phyloP scores from a whole-genome alignment of 64 coral and sea anemone species.

The Hydrozoanthus tunicans region DNA sequence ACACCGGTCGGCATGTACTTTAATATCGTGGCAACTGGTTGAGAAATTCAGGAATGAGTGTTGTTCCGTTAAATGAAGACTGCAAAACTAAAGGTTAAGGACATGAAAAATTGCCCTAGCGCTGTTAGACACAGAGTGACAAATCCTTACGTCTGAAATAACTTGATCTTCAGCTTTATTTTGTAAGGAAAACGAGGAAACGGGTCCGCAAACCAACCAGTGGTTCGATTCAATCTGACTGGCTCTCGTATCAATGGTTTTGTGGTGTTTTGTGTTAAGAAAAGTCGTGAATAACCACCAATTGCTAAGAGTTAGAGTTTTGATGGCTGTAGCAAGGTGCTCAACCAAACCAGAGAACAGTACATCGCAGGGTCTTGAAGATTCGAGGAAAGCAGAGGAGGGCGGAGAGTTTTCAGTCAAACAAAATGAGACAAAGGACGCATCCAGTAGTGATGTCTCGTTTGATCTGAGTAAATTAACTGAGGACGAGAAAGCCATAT shows the following conservation, averaged over 20 bases:
- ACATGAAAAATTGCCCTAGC: no score
- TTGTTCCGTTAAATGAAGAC: no score
- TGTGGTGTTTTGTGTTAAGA: background rate
- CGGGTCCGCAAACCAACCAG: background rate
- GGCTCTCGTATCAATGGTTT: background rate
- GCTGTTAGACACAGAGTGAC: no score
- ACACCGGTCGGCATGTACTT: no score
- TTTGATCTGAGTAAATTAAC: conserved; percentile 8
- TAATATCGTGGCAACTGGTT: no score
- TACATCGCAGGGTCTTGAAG: background rate
- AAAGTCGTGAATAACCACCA: background rate
- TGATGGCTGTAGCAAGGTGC: conserved; percentile 21
- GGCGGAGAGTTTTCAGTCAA: background rate
- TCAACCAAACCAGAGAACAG: background rate
- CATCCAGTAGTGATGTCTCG: background rate
- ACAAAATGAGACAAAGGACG: background rate
- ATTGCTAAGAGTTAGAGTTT: background rate
- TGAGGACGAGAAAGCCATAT: conserved; percentile 16
- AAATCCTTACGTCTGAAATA: no score
- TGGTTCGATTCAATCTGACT: background rate
- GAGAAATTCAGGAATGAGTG: no score
- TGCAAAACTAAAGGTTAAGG: no score
- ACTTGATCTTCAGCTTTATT: background rate
- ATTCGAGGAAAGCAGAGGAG: background rate
- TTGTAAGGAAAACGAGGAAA: background rate